These are phyloP conservation scores for Melikaiella ostensackeni DNA, from an alignment of 2,888 invertebrate genomes.

Conservation along the genomic window DNA sequence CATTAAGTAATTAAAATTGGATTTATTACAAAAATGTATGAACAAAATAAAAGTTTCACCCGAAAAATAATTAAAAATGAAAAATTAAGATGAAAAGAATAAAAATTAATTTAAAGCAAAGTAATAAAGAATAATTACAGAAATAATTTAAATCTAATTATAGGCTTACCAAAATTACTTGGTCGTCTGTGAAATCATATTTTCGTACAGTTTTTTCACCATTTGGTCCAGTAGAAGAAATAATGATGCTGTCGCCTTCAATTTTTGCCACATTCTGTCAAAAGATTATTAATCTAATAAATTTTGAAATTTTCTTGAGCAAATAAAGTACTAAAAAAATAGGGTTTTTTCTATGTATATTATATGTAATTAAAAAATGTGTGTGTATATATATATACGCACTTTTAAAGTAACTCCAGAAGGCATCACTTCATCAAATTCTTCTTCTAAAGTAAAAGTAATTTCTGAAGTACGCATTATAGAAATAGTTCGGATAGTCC, in stretches of 20 bases:
- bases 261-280: constrained; percentile 80
- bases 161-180: constrained; percentile 67
- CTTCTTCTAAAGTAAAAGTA: constrained; percentile 81
- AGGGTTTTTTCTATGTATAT: no score
- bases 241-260: constrained; percentile 78
- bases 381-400: no score
- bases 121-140: not conserved
- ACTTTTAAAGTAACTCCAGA: constrained; percentile 78
- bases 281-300: not conserved
- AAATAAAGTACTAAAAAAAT: no score
- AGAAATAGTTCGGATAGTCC: constrained; percentile 81
- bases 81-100: no score
- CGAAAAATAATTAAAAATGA: not conserved
- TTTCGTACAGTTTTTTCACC: constrained; percentile 74
- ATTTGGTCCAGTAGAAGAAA: constrained; percentile 74
- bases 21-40: not conserved
- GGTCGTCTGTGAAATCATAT: constrained; percentile 76
- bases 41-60: not conserved
- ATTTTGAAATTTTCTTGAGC: no score
- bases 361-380: no score
- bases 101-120: not conserved
- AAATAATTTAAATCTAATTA: constrained; percentile 25
- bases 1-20: not conserved
- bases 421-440: constrained; percentile 84
- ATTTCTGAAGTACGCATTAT: constrained; percentile 79